These are phyloP conservation scores for Cryptocephalus moraei DNA, from an alignment of 2,888 invertebrate genomes.

Conservation along the genomic window DNA sequence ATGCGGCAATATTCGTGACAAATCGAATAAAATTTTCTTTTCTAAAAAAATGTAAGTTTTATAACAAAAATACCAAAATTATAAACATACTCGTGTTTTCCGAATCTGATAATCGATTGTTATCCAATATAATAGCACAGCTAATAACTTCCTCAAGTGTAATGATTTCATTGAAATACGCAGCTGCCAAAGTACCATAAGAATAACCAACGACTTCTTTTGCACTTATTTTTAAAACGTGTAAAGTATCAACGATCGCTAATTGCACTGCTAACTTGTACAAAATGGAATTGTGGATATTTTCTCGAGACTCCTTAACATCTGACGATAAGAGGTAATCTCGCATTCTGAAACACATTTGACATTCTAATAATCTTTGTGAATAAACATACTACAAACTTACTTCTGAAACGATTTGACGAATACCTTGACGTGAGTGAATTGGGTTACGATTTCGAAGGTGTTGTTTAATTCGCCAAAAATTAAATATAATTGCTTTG, in stretches of 20 bases:
- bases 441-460: slow-evolving; percentile 30
- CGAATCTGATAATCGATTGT: too few relatives aligned
- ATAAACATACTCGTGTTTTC: too few relatives aligned
- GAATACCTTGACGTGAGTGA: neutral
- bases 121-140: slow-evolving; percentile 42
- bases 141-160: slow-evolving; percentile 73
- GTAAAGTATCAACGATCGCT: neutral
- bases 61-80: too few relatives aligned
- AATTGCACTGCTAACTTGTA: neutral
- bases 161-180: slow-evolving; percentile 81
- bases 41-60: too few relatives aligned
- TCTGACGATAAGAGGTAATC: too few relatives aligned
- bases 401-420: neutral
- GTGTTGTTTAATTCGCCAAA: slow-evolving; percentile 75
- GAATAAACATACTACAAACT: neutral
- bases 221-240: neutral
- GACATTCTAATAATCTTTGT: too few relatives aligned
- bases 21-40: too few relatives aligned
- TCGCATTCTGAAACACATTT: too few relatives aligned
- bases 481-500: slow-evolving; percentile 43
- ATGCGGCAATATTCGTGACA: too few relatives aligned
- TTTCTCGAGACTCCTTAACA: neutral
- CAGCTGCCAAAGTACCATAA: slow-evolving; percentile 83
- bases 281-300: neutral
- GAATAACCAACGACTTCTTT: slow-evolving; percentile 55